A percentile compares a stretch with the other conserved stretches of the same genome.
Evolutionary conservation across 2,888 invertebrate genomes (phyloP).

Genomic region (Himalopsyche kuldschensis): DNA sequence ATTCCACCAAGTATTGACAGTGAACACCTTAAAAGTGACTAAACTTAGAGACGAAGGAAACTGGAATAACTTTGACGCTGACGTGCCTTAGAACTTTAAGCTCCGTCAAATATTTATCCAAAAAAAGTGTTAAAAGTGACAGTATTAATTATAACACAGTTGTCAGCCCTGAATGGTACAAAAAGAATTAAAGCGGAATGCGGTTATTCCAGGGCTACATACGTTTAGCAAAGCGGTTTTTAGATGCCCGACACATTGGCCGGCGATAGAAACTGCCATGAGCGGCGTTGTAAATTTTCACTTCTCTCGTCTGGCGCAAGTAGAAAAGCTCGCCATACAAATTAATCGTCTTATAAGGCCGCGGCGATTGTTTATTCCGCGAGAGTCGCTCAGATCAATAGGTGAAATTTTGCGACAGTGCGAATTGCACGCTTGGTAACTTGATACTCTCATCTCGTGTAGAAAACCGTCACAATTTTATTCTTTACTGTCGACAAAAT

Average conservation of each 20-base stretch:
- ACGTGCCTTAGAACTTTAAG: too few relatives aligned
- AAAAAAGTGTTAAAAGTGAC: too few relatives aligned
- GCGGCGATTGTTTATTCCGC: not conserved
- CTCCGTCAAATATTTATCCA: too few relatives aligned
- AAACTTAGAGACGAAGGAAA: too few relatives aligned
- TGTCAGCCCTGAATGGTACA: not conserved
- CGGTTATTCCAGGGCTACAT: not conserved
- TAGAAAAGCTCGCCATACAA: not conserved
- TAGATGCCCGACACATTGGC: not conserved
- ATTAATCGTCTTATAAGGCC: not conserved
- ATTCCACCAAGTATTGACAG: too few relatives aligned
- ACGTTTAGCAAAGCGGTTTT: not conserved
- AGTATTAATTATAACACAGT: not conserved
- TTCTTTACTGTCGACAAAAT: too few relatives aligned
- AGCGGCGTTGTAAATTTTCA: not conserved
- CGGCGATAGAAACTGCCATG: not conserved
- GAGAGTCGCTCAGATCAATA: not conserved
- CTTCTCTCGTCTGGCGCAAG: not conserved
- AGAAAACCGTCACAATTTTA: too few relatives aligned
- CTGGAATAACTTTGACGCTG: too few relatives aligned
- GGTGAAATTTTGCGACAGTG: not conserved
- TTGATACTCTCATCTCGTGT: too few relatives aligned
- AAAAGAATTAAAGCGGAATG: not conserved
- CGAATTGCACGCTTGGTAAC: too few relatives aligned
- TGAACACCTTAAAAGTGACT: too few relatives aligned